Evolutionary conservation across 2,888 invertebrate genomes (phyloP).

Genomic region (Timandra comae): DNA sequence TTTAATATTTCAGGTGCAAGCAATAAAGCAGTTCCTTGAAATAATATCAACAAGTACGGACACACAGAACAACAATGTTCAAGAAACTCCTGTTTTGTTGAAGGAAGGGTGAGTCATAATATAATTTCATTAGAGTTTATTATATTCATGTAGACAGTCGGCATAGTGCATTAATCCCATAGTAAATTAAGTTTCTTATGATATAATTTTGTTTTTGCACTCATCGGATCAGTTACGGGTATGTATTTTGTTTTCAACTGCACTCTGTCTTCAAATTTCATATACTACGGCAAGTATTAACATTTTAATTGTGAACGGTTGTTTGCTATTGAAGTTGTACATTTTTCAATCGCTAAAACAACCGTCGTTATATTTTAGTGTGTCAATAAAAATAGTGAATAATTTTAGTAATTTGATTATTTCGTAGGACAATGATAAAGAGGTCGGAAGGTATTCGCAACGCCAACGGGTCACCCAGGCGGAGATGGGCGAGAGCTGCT

Average conservation of each 20-base stretch:
- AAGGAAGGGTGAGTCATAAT: conserved; percentile 95
- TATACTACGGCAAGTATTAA: conserved; percentile 18
- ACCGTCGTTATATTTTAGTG: neutral
- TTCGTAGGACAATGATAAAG: conserved; percentile 89
- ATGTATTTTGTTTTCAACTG: conserved; percentile 32
- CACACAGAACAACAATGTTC: conserved; percentile 76
- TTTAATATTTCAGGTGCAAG: conserved; percentile 74
- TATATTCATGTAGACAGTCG: too few relatives aligned
- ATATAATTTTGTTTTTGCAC: conserved; percentile 34
- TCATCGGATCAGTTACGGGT: conserved; percentile 62
- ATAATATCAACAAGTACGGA: conserved; percentile 89
- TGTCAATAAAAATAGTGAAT: neutral
- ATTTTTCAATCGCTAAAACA: neutral
- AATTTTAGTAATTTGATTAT: neutral
- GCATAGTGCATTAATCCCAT: too few relatives aligned
- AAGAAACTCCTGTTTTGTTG: conserved; percentile 86
- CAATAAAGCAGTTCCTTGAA: conserved; percentile 90
- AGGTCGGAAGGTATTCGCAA: conserved; percentile 90
- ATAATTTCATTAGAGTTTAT: too few relatives aligned
- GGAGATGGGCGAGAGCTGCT: conserved; percentile 83
- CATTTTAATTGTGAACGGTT: neutral
- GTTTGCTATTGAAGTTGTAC: neutral
- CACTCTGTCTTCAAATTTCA: conserved; percentile 17
- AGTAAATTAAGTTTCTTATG: too few relatives aligned
- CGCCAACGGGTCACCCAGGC: conserved; percentile 71